These are phyloP conservation scores for Setipinna tenuifilis DNA, from an alignment of 2,797 vertebrate genomes.

Conservation along the genomic window DNA sequence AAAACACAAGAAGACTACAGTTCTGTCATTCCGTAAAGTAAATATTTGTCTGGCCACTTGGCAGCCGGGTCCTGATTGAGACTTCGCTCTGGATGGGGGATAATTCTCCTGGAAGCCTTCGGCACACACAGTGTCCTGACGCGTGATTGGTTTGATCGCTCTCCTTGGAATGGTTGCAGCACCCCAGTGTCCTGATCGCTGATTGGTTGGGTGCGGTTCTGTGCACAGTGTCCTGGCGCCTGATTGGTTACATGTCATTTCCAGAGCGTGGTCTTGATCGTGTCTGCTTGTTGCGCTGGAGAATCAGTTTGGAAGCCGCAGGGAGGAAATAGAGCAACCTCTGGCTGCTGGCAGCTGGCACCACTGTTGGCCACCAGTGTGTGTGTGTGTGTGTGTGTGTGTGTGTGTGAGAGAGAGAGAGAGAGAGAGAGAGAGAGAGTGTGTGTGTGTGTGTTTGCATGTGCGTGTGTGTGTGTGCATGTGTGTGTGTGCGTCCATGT, in stretches of 20 bases:
- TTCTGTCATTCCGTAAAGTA: conserved; percentile 75
- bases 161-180: too few species aligned
- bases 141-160: neutral
- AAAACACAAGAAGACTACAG: conserved; percentile 46
- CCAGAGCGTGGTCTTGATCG: neutral
- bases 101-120: neutral
- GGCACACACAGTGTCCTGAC: neutral
- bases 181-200: too few species aligned
- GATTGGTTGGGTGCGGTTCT: conserved; percentile 56
- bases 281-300: neutral
- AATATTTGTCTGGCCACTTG: conserved; percentile 79
- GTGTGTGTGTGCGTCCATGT: conserved; percentile 18
- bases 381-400: conserved; percentile 35
- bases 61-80: conserved; percentile 73
- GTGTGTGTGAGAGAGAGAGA: too few species aligned
- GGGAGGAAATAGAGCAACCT: neutral
- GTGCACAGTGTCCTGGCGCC: neutral
- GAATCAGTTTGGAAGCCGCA: conserved; percentile 9
- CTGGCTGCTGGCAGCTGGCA: neutral
- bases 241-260: conserved; percentile 8
- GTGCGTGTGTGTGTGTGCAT: neutral
- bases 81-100: conserved; percentile 53
- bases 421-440: too few species aligned
- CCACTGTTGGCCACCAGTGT: conserved; percentile 39
- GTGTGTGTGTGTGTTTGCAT: too few species aligned